phyloP scores from a whole-genome alignment of 2,113 vertebrate species.

The Ciconia stormi region DNA sequence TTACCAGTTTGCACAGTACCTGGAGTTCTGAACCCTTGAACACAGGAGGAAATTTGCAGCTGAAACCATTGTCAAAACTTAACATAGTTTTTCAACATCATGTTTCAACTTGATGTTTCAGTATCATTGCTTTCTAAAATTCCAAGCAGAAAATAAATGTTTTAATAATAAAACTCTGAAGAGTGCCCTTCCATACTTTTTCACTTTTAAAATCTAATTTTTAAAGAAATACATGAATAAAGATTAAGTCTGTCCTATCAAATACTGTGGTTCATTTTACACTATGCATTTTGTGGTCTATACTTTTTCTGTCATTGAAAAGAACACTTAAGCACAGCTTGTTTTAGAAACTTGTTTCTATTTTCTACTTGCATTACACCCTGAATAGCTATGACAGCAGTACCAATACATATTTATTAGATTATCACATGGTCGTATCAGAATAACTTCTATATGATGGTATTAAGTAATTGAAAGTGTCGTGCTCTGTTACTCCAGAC shows the following conservation, averaged over 20 bases:
- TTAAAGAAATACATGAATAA: background rate
- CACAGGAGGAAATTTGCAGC: background rate
- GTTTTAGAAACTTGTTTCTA: constrained; percentile 23
- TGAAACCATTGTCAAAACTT: background rate
- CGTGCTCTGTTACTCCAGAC: background rate
- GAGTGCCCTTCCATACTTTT: background rate
- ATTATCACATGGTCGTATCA: background rate
- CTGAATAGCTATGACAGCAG: background rate
- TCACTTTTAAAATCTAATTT: background rate
- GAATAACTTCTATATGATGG: background rate
- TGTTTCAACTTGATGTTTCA: background rate
- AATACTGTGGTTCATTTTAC: background rate
- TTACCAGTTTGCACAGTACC: background rate
- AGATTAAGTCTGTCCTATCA: background rate
- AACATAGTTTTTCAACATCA: background rate
- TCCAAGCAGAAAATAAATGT: background rate
- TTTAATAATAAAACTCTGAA: background rate
- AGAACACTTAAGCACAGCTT: background rate
- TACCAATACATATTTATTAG: background rate
- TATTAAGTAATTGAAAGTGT: background rate
- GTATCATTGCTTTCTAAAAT: background rate
- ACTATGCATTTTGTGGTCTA: background rate
- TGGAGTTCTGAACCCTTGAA: background rate
- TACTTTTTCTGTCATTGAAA: background rate
- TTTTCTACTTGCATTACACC: constrained; percentile 1